phyloP scores from a whole-genome alignment of 1,140 invertebrate species.

The Drosophila kohkoa region DNA sequence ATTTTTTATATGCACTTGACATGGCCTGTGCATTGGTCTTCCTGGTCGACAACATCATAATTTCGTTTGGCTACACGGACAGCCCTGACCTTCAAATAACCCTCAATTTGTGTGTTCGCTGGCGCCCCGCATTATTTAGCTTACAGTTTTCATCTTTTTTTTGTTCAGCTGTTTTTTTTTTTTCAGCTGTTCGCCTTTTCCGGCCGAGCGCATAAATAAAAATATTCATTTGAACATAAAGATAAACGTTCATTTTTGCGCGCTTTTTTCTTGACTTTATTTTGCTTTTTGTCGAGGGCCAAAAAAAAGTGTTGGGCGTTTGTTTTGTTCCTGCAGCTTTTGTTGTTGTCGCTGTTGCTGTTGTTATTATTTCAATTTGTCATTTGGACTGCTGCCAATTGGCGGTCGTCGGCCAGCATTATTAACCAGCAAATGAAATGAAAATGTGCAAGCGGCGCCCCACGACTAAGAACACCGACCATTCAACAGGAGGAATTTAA shows the following conservation, averaged over 20 bases:
- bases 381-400: constrained; percentile 74
- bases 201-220: constrained; percentile 75
- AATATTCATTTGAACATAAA: constrained; percentile 81
- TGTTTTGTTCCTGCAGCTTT: constrained; percentile 25
- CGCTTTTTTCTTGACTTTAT: constrained; percentile 16
- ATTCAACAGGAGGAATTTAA: neutral
- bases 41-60: neutral
- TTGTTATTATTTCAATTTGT: constrained; percentile 77
- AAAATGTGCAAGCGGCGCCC: constrained; percentile 54
- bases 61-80: constrained; percentile 21
- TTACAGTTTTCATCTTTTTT: constrained; percentile 28
- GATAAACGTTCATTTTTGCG: constrained; percentile 72
- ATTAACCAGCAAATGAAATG: constrained; percentile 73
- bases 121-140: constrained; percentile 60
- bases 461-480: constrained; percentile 25
- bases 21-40: constrained; percentile 8
- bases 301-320: constrained; percentile 36
- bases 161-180: constrained; percentile 26
- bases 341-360: constrained; percentile 34
- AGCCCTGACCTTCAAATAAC: constrained; percentile 76
- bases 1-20: constrained; percentile 23
- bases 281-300: constrained; percentile 22
- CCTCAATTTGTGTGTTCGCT: constrained; percentile 53
- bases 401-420: constrained; percentile 57
- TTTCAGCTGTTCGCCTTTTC: constrained; percentile 66